Evolutionary conservation across 2,797 vertebrate genomes (phyloP), one percentile per base, ranked within the genome.

Genomic region (Sebastes itinus): DNA sequence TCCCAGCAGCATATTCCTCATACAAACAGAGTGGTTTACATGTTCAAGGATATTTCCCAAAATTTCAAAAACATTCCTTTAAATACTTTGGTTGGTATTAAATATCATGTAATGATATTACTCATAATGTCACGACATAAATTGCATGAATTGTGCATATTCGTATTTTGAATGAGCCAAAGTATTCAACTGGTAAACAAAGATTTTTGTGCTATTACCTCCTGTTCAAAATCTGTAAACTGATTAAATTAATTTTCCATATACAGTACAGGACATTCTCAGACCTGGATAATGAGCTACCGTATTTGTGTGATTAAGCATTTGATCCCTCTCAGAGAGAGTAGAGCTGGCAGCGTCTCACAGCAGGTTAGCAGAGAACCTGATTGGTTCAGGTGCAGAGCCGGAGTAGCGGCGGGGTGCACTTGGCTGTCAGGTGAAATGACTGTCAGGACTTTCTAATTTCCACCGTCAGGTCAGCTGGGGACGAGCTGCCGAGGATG

Each of bases 301-400:
- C 23, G 4, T 2, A 2, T 46, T 22, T 28, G 46, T 38, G 49
- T 69, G 60, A 62, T 61, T 33, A 56, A 71, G 59, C 7, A 22
- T 77, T 28, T 59, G 59, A 75, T 59, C 23, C 20, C 46, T 20
- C 32, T 79, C 54, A 60, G 84, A 20, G 27, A 77, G 63, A 72
- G 61, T 0, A 16, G 74, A 78, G 63, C 58, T 58, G 75, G 78
- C 62, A 62, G 69, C 7, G 18, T 65, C 73, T 72, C 72, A 13
- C 82, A 52, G 82, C 71, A 66, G 54, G 71, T 58, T 23, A 46
- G 42, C 59, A 56, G 66, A 63, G 74, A 66, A 46, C 52, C 54
- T 20, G 84, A 88, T 38, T 72, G 82, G 88, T 77, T 90, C 79
- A 61, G 88, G 87, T 78, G 77, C 59, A 72, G 72, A 77, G 72